phyloP scores from a whole-genome alignment of 53 echinoderm and acorn worm genomes.

The Zoroaster sp. region DNA sequence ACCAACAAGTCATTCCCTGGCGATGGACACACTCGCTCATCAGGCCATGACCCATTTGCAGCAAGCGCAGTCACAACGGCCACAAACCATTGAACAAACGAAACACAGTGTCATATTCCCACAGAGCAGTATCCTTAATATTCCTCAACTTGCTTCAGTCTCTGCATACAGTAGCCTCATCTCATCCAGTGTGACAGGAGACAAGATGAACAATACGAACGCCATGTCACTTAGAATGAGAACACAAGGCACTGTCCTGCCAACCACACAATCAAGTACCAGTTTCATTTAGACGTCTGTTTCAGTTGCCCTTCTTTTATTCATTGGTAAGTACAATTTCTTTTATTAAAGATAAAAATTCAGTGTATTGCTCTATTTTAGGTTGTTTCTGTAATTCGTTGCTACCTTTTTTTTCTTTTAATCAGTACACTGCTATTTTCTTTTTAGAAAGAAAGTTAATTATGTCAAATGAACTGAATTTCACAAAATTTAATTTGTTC shows the following conservation, averaged over 20 bases:
- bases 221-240: background rate
- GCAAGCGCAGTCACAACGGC: constrained; percentile 7
- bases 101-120: background rate
- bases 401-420: no score
- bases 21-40: background rate
- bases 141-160: background rate
- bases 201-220: background rate
- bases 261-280: background rate
- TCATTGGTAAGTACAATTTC: background rate
- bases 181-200: background rate
- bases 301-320: background rate
- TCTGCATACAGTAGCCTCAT: background rate
- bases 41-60: background rate
- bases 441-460: no score
- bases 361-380: no score
- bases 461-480: no score
- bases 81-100: background rate
- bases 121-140: background rate
- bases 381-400: no score
- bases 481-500: no score
- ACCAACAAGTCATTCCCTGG: background rate
- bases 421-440: no score
- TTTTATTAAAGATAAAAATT: no score
- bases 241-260: background rate
- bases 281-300: background rate